Evolutionary conservation across 2,888 invertebrate genomes (phyloP), one percentile per base, ranked within the genome.

Genomic region (Amblyteles armatorius): DNA sequence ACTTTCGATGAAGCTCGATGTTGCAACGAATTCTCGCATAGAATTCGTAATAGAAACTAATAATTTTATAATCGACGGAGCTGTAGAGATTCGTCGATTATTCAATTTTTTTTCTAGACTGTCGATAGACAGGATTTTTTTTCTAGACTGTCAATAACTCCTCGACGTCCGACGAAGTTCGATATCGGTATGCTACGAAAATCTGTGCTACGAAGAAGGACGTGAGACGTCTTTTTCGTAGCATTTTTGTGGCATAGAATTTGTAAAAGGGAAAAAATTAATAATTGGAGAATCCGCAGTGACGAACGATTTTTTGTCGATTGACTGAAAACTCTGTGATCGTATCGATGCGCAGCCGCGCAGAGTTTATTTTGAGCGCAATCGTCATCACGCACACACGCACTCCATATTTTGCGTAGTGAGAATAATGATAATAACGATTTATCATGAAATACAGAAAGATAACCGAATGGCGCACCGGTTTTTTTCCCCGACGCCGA

Each of bases 401-500:
- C 19, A 36, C 16, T 48, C 40, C 5, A 3, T 36, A 40, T 40
- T 44, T 40, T 60, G 65, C 50, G 50, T 65, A 33, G 50, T 36
- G 36, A 65, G 2, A 57, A 73, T 57, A 73, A 73, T 55, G 11
- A 55, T 33, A 48, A 63, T 63, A 74, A 19, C 48, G 22, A 76
- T 65, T 19, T 65, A 65, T 36, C 65, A 33, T 33, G 48, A n/a
- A 65, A 36, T 29, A 48, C 57, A 50, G 33, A 44, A 65, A 57
- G 69, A 79, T 82, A 79, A 84, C 76, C 74, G 65, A 83, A 72
- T 84, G 63, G 52, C 80, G 79, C 63, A 84, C 83, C 60, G 79
- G 55, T 78, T 82, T 83, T 84, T 83, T 29, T 0, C 55, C 55
- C 19, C 9, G 26, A 73, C 80, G 82, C 83, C 50, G 72, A 83